Percentiles rank a stretch among this genome's conserved stretches.
Evolutionary conservation across 2,888 invertebrate species (phyloP).

Genomic region (Dicranocentrus wangi): DNA sequence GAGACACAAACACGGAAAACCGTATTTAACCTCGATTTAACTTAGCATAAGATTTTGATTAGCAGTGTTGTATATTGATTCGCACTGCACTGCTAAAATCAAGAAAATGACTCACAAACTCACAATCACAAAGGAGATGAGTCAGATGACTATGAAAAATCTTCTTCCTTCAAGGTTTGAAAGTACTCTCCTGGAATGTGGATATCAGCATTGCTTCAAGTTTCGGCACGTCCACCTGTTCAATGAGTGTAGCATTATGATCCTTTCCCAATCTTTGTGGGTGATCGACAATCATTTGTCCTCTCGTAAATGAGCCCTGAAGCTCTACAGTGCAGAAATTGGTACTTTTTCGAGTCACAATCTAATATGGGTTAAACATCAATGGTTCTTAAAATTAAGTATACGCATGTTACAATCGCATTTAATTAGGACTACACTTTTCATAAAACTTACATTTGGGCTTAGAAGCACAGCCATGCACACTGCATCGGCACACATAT

Average conservation of each 20-base stretch:
- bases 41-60: too few species aligned
- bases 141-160: too few species aligned
- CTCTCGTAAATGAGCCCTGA: conserved; percentile 78
- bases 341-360: conserved; percentile 60
- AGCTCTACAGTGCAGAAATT: conserved; percentile 79
- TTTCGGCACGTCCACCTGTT: conserved; percentile 76
- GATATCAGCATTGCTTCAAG: conserved; percentile 77
- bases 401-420: background rate
- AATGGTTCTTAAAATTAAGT: conserved; percentile 5
- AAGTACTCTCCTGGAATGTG: conserved; percentile 75
- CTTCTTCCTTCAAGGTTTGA: background rate
- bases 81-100: too few species aligned
- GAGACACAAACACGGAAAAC: too few species aligned
- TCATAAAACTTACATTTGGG: conserved; percentile 49
- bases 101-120: too few species aligned
- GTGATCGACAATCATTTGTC: conserved; percentile 80
- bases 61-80: too few species aligned
- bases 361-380: conserved; percentile 40
- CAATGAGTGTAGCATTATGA: conserved; percentile 75
- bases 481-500: conserved; percentile 69
- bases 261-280: conserved; percentile 51
- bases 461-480: conserved; percentile 67
- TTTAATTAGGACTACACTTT: background rate
- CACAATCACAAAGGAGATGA: too few species aligned
- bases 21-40: too few species aligned